phyloP scores from a whole-genome alignment of 2,797 vertebrate genomes.

The Acipenser transmontanus region DNA sequence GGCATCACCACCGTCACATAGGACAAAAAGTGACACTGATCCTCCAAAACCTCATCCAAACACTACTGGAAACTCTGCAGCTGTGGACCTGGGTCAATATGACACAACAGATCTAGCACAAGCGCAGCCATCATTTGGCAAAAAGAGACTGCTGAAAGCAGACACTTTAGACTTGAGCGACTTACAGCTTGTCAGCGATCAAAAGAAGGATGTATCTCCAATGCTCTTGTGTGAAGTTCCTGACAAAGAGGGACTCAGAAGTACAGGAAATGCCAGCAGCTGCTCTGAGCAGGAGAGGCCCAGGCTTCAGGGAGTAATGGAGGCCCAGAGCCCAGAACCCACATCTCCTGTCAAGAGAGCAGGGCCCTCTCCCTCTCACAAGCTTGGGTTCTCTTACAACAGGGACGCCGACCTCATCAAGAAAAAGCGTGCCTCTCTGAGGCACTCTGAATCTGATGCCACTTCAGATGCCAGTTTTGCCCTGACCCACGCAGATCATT shows the following conservation, averaged over 20 bases:
- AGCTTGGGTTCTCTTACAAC: constrained; percentile 68
- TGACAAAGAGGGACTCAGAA: too few species aligned
- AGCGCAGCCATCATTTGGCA: constrained; percentile 43
- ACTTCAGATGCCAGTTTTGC: constrained; percentile 50
- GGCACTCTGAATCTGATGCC: constrained; percentile 70
- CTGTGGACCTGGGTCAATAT: constrained; percentile 41
- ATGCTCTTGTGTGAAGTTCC: constrained; percentile 35
- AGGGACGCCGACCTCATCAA: constrained; percentile 69
- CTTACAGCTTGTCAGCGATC: constrained; percentile 52
- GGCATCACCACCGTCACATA: constrained; percentile 48
- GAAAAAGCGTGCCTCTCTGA: constrained; percentile 65
- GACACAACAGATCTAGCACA: constrained; percentile 30
- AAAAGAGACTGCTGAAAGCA: constrained; percentile 65
- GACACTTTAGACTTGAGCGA: constrained; percentile 73
- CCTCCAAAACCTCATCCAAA: constrained; percentile 52
- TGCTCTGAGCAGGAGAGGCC: too few species aligned
- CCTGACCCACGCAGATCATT: constrained; percentile 61
- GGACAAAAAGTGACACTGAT: constrained; percentile 58
- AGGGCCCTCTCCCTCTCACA: constrained; percentile 50
- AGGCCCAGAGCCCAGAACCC: constrained; percentile 34
- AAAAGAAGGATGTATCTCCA: constrained; percentile 47
- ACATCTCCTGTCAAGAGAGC: constrained; percentile 52
- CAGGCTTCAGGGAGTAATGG: too few species aligned
- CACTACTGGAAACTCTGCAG: constrained; percentile 52
- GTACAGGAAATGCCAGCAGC: too few species aligned